phyloP scores from a whole-genome alignment of 2,113 vertebrate species.

The Prinia subflava region DNA sequence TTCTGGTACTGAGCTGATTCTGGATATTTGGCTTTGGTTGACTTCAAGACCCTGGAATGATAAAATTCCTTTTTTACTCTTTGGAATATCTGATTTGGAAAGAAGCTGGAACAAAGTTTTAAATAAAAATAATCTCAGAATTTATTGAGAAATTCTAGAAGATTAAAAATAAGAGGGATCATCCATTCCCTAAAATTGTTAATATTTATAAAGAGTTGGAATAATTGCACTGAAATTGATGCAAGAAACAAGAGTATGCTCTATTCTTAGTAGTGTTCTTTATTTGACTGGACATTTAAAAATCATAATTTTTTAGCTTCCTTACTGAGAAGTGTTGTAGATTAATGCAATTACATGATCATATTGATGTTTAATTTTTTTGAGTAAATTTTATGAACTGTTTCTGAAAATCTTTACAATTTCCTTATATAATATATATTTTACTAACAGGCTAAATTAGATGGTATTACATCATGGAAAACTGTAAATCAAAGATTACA shows the following conservation, averaged over 20 bases:
- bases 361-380: background rate
- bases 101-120: background rate
- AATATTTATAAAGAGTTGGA: background rate
- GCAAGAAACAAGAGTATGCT: background rate
- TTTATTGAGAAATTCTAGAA: background rate
- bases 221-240: background rate
- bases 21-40: background rate
- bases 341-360: background rate
- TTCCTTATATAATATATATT: background rate
- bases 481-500: background rate
- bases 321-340: background rate
- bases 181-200: background rate
- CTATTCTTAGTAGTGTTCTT: background rate
- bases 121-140: background rate
- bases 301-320: background rate
- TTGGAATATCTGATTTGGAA: background rate
- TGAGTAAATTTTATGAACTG: background rate
- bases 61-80: background rate
- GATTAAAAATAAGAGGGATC: background rate
- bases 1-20: background rate
- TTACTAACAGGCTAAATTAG: background rate
- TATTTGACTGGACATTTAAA: background rate
- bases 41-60: background rate
- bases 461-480: background rate
- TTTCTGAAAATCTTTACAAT: background rate